Evolutionary conservation across 1,140 invertebrate genomes (phyloP).

Genomic region (Dinoponera quadriceps): DNA sequence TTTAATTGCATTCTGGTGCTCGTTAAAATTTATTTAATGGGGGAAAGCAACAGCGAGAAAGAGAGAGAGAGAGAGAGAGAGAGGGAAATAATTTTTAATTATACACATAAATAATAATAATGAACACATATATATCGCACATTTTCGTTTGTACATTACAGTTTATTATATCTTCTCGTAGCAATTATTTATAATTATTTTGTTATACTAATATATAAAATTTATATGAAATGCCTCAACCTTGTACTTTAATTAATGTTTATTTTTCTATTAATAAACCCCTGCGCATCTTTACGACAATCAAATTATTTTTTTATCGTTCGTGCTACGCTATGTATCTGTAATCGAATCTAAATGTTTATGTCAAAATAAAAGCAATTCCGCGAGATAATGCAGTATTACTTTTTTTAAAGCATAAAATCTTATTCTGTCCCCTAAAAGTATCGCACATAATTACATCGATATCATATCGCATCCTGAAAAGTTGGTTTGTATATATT

Average conservation of each 20-base stretch:
- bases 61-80: too few relatives aligned
- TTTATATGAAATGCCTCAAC: background rate
- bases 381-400: background rate
- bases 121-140: background rate
- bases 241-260: background rate
- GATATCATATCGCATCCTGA: too few relatives aligned
- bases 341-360: slow-evolving; percentile 65
- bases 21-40: background rate
- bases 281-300: slow-evolving; percentile 66
- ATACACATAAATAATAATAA: background rate
- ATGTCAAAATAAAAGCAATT: slow-evolving; percentile 68
- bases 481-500: too few relatives aligned
- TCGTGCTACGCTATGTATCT: slow-evolving; percentile 56
- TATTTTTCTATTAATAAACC: background rate
- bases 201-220: background rate
- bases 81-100: background rate
- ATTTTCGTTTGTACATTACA: background rate
- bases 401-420: background rate
- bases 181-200: slow-evolving; percentile 10
- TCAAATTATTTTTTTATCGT: slow-evolving; percentile 73
- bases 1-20: background rate
- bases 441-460: background rate
- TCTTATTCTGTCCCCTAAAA: background rate
- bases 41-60: too few relatives aligned
- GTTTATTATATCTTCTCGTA: background rate